Evolutionary conservation across 2,113 vertebrate species (phyloP), one percentile per base, ranked within the genome.

Genomic region (Chelonoidis abingdonii): DNA sequence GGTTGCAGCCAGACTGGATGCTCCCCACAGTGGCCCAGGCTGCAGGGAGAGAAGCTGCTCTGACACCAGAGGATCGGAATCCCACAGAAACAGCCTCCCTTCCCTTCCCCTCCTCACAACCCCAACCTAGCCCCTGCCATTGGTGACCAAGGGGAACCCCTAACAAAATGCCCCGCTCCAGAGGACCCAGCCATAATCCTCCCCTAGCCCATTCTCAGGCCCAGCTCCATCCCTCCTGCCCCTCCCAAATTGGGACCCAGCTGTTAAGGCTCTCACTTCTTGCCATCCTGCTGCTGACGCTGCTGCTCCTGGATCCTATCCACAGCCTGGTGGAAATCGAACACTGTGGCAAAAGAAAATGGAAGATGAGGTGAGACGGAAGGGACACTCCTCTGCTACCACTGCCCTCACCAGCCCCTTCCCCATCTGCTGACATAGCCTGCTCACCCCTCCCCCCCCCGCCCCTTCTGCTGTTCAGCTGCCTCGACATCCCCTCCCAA

Each of bases 291-390:
- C 78, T 98, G 98, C 94, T 98, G 98, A 27, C 98, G 98, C 78
- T 98, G 98, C 95, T 98, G 98, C 92, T 99, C 98, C 97, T 98
- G 98, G 90, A 98, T 98, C 3, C 98, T 98, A 91, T 99, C 98
- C 5, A 98, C 98, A 21, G 98, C 98, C 88, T 99, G 98, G 89
- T 99, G 98, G 96, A 99, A 99, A 97, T 98, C 98, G 87, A 99
- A 99, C 75, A 99, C 98, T 99, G 78, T 19, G 24, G 10, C 27
- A 92, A 59, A 53, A 2, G 87, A 4, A 44, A 35, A 96, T 5
- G 16, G 22, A 53, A 10, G 27, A 25, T 2, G 47, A 27, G 16
- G 44, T 49, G 29, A 57, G 29, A 41, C 11, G 38, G 29, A 6
- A n/a, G 16, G 10, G 75, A 31, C 7, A 6, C 6, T 12, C 44